Evolutionary conservation across 2,888 invertebrate species (phyloP).

Genomic region (Hydraecia micacea): DNA sequence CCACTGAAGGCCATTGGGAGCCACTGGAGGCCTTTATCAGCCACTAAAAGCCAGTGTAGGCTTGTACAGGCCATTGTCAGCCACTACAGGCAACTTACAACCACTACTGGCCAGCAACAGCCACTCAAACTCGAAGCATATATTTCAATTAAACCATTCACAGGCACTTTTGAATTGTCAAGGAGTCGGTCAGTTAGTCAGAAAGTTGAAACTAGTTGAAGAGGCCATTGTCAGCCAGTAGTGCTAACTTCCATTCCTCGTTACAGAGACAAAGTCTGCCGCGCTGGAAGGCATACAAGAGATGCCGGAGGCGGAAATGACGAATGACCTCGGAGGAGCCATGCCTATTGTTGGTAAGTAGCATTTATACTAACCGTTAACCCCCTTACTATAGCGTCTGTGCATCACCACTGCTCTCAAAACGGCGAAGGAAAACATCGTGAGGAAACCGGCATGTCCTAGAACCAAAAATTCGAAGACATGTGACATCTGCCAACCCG

Average conservation of each 20-base stretch:
- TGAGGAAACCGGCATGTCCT: no score
- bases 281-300: conserved; percentile 92
- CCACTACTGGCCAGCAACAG: background rate
- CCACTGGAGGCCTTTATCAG: rapidly evolving
- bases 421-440: no score
- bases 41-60: background rate
- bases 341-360: conserved; percentile 65
- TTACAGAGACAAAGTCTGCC: conserved; percentile 77
- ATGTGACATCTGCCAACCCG: no score
- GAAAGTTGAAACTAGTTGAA: background rate
- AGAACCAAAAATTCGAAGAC: no score
- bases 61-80: background rate
- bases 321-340: conserved; percentile 83
- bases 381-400: no score
- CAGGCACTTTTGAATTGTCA: no score
- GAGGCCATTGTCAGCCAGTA: background rate
- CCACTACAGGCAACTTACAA: background rate
- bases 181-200: no score
- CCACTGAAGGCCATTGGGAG: background rate
- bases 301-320: conserved; percentile 89
- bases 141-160: no score
- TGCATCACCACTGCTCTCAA: no score
- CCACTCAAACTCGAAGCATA: background rate
- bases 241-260: background rate
- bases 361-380: background rate